Evolutionary conservation across 2,797 vertebrate species (phyloP).

Genomic region (Chaenodraco wilsoni): DNA sequence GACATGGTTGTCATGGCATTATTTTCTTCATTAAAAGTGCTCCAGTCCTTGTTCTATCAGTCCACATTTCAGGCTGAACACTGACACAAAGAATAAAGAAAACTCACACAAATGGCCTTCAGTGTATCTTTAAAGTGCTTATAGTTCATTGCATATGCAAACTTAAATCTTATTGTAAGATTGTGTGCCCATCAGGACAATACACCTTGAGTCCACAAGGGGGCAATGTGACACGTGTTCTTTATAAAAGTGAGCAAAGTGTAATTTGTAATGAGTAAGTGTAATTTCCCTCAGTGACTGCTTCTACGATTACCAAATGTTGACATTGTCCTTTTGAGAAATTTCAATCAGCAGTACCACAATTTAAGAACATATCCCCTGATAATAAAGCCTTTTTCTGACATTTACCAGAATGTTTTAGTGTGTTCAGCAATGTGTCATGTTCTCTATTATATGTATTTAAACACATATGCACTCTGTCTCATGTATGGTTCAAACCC

Average conservation of each 20-base stretch:
- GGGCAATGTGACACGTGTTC: constrained; percentile 69
- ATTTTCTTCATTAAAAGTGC: neutral
- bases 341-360: neutral
- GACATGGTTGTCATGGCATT: neutral
- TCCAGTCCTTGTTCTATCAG: neutral
- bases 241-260: neutral
- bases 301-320: constrained; percentile 14
- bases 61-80: neutral
- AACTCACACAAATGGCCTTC: neutral
- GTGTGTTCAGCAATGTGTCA: constrained; percentile 28
- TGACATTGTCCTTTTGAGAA: constrained; percentile 14
- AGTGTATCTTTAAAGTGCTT: neutral
- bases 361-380: neutral
- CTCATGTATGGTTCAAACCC: constrained; percentile 17
- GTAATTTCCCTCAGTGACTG: constrained; percentile 3
- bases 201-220: constrained; percentile 68
- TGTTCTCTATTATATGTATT: constrained; percentile 29
- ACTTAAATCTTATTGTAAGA: neutral
- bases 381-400: neutral
- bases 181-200: neutral
- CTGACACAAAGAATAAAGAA: neutral
- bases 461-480: constrained; percentile 25
- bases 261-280: neutral
- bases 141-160: neutral
- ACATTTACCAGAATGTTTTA: constrained; percentile 17